A percentile compares a stretch with the other conserved stretches of the same genome.
Conservation (phyloP, 2,113 vertebrate genomes). For the Atrichornis clamosus region DNA sequence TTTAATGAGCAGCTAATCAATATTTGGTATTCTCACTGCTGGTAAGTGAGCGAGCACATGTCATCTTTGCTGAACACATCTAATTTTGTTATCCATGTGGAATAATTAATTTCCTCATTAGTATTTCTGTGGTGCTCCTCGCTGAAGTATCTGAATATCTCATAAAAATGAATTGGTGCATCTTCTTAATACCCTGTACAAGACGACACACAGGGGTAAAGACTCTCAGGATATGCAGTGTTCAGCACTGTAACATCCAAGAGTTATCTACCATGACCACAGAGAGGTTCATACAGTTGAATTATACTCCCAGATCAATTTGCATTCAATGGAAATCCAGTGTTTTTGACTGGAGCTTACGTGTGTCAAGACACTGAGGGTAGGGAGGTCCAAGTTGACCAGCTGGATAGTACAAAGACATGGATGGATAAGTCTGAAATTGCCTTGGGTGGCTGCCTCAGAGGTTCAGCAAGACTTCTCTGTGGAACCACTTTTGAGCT, state of each 20-base stretch:
- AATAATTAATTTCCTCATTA: constrained; percentile 59
- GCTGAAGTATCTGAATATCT: constrained; percentile 1
- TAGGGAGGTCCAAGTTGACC: background rate
- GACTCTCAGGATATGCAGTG: background rate
- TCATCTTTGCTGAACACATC: constrained; percentile 36
- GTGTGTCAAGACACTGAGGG: background rate
- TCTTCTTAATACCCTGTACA: background rate
- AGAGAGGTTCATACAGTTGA: fast-evolving
- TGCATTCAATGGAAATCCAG: background rate
- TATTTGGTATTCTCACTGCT: constrained; percentile 46
- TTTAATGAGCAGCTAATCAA: constrained; percentile 56
- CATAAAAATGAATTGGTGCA: constrained; percentile 15
- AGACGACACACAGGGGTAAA: background rate
- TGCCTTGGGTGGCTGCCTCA: background rate
- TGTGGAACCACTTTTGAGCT: background rate
- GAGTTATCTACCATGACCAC: background rate
- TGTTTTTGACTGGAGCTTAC: background rate
- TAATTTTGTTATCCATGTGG: constrained; percentile 14
- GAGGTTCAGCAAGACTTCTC: background rate
- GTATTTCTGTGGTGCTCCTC: background rate
- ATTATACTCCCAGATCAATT: background rate
- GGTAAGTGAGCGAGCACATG: background rate
- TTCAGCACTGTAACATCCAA: background rate
- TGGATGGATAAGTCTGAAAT: background rate
- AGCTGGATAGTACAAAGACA: background rate